Percentiles rank a stretch among this genome's conserved stretches.
Conservation (phyloP, 2,888 invertebrate species). For the Lasioglossum villosulum region DNA sequence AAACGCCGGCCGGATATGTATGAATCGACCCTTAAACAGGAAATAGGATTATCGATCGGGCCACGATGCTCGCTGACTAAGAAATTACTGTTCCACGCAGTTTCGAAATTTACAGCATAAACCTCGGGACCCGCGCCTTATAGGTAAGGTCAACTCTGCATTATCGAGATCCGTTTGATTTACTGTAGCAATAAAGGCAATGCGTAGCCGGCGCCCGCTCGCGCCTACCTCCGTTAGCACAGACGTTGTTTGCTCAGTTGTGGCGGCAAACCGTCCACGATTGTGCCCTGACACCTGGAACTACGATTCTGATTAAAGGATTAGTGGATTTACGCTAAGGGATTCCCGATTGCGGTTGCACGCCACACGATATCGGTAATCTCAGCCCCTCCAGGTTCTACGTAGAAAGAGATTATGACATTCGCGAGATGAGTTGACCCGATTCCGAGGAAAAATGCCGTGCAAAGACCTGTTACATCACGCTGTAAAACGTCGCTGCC, state of each 20-base stretch:
- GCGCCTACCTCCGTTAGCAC: slow-evolving; percentile 27
- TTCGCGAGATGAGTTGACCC: neutral
- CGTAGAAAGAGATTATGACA: neutral
- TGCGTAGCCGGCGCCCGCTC: slow-evolving; percentile 35
- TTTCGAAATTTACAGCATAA: slow-evolving; percentile 51
- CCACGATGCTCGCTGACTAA: slow-evolving; percentile 10
- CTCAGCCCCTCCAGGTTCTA: neutral
- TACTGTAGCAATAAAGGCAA: slow-evolving; percentile 66
- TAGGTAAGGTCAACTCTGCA: slow-evolving; percentile 62
- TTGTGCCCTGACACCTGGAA: slow-evolving; percentile 56
- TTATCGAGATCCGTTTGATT: slow-evolving; percentile 69
- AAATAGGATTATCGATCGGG: slow-evolving; percentile 12
- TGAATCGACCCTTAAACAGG: too few relatives aligned
- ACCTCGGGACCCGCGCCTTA: slow-evolving; percentile 47
- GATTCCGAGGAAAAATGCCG: neutral
- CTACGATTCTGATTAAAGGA: slow-evolving; percentile 66
- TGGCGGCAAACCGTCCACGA: slow-evolving; percentile 59
- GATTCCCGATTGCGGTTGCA: slow-evolving; percentile 50
- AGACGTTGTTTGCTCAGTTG: slow-evolving; percentile 67
- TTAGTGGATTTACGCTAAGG: slow-evolving; percentile 60
- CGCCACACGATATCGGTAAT: slow-evolving; percentile 34
- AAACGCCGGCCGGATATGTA: too few relatives aligned
- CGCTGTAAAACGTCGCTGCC: neutral
- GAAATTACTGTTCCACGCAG: slow-evolving; percentile 22
- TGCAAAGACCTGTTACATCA: neutral